Conservation (phyloP, 2,797 vertebrate genomes). For the Mormyrus hasselquistii region DNA sequence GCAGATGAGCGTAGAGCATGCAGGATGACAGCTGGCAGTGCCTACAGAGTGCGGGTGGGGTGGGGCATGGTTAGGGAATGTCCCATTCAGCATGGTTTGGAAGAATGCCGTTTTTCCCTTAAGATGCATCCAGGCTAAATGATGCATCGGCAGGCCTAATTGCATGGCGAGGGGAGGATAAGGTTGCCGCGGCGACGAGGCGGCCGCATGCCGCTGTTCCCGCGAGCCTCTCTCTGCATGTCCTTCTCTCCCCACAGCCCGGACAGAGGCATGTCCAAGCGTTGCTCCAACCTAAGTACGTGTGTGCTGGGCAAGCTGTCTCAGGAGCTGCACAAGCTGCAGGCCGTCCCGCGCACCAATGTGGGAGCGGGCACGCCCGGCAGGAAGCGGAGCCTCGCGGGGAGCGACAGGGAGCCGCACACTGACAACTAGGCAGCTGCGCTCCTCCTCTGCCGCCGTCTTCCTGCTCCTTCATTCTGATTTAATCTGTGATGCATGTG, state of each 20-base stretch:
- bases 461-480: constrained; percentile 20
- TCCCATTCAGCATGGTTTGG: constrained; percentile 3
- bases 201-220: constrained; percentile 54
- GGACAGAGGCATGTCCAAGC: constrained; percentile 80
- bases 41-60: constrained; percentile 20
- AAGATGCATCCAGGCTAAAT: constrained; percentile 42
- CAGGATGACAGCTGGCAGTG: constrained; percentile 27
- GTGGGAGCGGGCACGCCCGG: constrained; percentile 80
- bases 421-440: constrained; percentile 60
- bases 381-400: constrained; percentile 76
- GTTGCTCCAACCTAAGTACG: constrained; percentile 88
- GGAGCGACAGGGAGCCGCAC: constrained; percentile 67
- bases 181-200: constrained; percentile 17
- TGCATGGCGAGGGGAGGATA: constrained; percentile 20
- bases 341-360: constrained; percentile 80
- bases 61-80: constrained; percentile 13
- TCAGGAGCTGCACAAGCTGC: constrained; percentile 85
- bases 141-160: background rate
- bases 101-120: background rate
- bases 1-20: constrained; percentile 3
- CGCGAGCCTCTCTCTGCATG: constrained; percentile 69
- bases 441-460: background rate
- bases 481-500: constrained; percentile 63
- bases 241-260: constrained; percentile 69
- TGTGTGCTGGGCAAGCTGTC: constrained; percentile 80